phyloP scores from a whole-genome alignment of 2,113 vertebrate species.

The Siniperca knerii region DNA sequence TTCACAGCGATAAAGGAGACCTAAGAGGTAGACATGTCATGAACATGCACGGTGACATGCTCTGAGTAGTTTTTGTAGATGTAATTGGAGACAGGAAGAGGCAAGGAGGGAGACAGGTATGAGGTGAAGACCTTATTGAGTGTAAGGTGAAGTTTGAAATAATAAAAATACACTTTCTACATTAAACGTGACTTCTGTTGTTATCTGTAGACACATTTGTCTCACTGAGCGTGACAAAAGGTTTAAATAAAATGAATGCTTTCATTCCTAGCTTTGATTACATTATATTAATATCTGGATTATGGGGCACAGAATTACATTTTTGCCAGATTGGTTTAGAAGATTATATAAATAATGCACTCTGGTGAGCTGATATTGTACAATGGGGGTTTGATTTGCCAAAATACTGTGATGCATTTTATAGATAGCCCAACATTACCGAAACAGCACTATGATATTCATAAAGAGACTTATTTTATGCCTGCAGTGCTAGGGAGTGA shows the following conservation, averaged over 20 bases:
- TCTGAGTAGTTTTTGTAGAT: slow-evolving; percentile 36
- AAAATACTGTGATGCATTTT: neutral
- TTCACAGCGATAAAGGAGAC: slow-evolving; percentile 4
- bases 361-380: slow-evolving; percentile 13
- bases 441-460: neutral
- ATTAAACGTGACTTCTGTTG: slow-evolving; percentile 56
- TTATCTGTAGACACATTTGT: slow-evolving; percentile 28
- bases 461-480: neutral
- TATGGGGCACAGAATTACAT: slow-evolving; percentile 24
- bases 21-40: slow-evolving; percentile 10
- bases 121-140: slow-evolving; percentile 52
- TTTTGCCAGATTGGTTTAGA: slow-evolving; percentile 26
- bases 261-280: slow-evolving; percentile 25
- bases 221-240: neutral
- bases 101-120: slow-evolving; percentile 54
- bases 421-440: neutral
- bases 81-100: slow-evolving; percentile 27
- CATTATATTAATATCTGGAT: slow-evolving; percentile 39
- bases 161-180: slow-evolving; percentile 83
- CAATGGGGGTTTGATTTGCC: neutral
- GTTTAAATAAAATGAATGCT: slow-evolving; percentile 39
- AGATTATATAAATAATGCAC: slow-evolving; percentile 27
- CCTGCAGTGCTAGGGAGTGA: neutral
- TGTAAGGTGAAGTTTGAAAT: slow-evolving; percentile 76
- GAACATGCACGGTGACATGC: slow-evolving; percentile 5